Evolutionary conservation across 1,140 invertebrate genomes (phyloP), one percentile per base, ranked within the genome.

Genomic region (Anastatus disparis): DNA sequence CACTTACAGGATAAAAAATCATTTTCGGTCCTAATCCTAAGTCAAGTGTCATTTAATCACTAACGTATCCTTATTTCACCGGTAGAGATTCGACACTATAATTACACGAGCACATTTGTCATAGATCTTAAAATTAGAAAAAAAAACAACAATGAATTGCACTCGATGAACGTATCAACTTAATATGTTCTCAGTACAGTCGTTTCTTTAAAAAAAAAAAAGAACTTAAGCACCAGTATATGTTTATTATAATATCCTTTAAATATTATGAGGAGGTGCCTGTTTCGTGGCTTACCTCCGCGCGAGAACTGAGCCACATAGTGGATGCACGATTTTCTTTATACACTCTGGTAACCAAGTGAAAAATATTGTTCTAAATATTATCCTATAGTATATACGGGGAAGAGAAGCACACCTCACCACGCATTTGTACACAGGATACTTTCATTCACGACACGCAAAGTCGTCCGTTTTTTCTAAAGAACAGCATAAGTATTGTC

Each of bases 301-400:
- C 78, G 75, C 80, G 76, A 81, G 81, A 82, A 86, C 85, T 86
- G 82, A 86, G 82, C 81, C 79, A 82, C 79, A 84, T 81, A 82
- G 79, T 82, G 80, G 82, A 85, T 84, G 81, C 76, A 78, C 83
- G 81, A 86, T 85, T 85, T 86, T 86, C 85, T 86, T 86, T 86
- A 86, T 86, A 86, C 84, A 86, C 82, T 85, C 81, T 75, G 82
- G 84, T 82, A 81, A 81, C 81, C 81, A 86, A 85, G 85, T 85
- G 84, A 86, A 86, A 86, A 86, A 86, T 86, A 85, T 86, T 82
- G 85, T 86, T 85, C 85, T 86, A 86, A 85, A 86, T 86, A 86
- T 85, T 85, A 85, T 83, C 81, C 78, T 81, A 78, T 74, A 83
- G n/a, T n/a, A n/a, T n/a, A 76, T 79, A 78, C 75, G 72, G 40